Percentiles rank a stretch among this genome's conserved stretches.
Conservation (phyloP, 2,888 invertebrate species). For the Thereva nobilitata region DNA sequence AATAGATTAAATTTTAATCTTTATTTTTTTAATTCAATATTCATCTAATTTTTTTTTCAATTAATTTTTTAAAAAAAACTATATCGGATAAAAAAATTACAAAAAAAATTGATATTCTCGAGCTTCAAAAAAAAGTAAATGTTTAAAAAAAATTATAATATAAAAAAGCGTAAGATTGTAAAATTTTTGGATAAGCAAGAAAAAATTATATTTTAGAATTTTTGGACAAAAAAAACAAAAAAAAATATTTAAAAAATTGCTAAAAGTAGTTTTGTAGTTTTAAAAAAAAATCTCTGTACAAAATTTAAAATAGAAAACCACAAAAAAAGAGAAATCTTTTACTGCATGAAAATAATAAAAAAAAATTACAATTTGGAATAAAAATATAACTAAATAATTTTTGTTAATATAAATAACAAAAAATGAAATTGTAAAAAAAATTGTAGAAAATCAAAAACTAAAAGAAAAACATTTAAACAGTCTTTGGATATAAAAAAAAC, state of each 20-base stretch:
- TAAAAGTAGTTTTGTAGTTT: constrained; percentile 35
- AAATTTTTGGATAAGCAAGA: constrained; percentile 26
- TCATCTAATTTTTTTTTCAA: constrained; percentile 11
- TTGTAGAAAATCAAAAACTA: not conserved
- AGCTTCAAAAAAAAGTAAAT: constrained; percentile 35
- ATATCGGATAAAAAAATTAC: constrained; percentile 2
- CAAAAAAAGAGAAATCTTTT: constrained; percentile 38
- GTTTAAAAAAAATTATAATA: constrained; percentile 28
- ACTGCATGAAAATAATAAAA: constrained; percentile 29
- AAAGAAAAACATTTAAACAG: not conserved
- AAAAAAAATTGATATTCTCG: constrained; percentile 32
- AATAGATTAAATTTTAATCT: not conserved
- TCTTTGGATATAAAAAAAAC: constrained; percentile 3
- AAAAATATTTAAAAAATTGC: constrained; percentile 19
- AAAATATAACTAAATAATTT: not conserved
- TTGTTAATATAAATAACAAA: constrained; percentile 1
- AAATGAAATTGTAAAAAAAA: constrained; percentile 23
- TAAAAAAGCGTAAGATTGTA: constrained; percentile 24
- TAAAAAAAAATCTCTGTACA: constrained; percentile 32
- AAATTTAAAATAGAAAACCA: constrained; percentile 41
- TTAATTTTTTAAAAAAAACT: not conserved
- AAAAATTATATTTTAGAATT: constrained; percentile 34
- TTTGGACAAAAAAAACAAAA: constrained; percentile 27
- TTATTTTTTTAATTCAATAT: not conserved
- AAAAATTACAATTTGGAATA: constrained; percentile 5